phyloP scores from a whole-genome alignment of 23 tunicate species.

The Phallusia fumigata region DNA sequence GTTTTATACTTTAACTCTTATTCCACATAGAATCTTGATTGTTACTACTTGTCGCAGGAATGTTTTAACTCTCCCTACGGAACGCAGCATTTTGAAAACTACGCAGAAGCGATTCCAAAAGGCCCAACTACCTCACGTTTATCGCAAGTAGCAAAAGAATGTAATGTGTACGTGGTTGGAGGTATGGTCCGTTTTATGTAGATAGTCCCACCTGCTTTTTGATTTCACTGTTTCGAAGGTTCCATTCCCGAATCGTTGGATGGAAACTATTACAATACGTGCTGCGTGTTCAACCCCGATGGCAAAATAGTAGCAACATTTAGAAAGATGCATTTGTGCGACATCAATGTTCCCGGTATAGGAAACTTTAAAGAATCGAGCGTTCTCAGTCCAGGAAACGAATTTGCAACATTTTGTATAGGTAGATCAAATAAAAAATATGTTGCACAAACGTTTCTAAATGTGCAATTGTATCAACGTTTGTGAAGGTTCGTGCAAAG shows the following conservation, averaged over 20 bases:
- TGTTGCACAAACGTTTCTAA: no score
- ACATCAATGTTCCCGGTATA: conserved; percentile 96
- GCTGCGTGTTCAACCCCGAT: conserved; percentile 72
- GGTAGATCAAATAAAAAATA: no score
- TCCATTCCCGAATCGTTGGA: conserved; percentile 84
- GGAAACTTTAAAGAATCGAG: conserved; percentile 84
- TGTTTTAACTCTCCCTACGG: conserved; percentile 99
- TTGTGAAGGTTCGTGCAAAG: conserved; percentile 37
- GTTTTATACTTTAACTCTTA: no score
- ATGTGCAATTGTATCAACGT: no score
- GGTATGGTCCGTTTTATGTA: conserved; percentile 24
- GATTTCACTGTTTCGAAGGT: conserved; percentile 34
- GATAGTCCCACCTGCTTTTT: not conserved
- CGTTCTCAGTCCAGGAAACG: conserved; percentile 74
- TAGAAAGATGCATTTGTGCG: conserved; percentile 92
- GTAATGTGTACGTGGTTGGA: conserved; percentile 74
- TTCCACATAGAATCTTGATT: no score
- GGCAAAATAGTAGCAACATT: conserved; percentile 88
- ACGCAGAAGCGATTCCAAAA: conserved; percentile 82
- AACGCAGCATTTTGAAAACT: conserved; percentile 84
- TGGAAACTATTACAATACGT: conserved; percentile 81
- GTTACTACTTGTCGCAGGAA: conserved; percentile 36
- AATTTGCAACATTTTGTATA: conserved; percentile 43
- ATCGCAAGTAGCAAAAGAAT: conserved; percentile 83
- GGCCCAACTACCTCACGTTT: conserved; percentile 81